Conservation (phyloP, 2,888 invertebrate species). For the Piscicola geometra region DNA sequence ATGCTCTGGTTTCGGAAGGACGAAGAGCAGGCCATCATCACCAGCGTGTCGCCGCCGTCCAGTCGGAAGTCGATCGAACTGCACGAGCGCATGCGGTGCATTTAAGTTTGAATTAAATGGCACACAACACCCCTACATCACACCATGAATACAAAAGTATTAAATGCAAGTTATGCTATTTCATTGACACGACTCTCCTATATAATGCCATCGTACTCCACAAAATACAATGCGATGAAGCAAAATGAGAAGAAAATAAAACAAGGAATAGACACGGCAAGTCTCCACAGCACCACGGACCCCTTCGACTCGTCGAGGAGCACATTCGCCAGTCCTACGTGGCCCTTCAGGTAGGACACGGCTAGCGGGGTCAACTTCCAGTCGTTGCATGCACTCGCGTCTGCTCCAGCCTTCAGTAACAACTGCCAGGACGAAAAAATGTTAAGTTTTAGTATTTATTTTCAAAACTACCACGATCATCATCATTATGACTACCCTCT, state of each 20-base stretch:
- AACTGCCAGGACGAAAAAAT: conserved; percentile 45
- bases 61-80: conserved; percentile 53
- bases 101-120: no score
- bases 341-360: conserved; percentile 59
- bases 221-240: no score
- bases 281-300: background rate
- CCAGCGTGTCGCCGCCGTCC: conserved; percentile 53
- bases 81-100: no score
- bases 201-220: no score
- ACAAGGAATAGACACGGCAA: background rate
- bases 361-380: conserved; percentile 60
- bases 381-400: conserved; percentile 54
- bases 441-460: no score
- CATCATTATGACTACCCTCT: no score
- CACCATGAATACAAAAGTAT: no score
- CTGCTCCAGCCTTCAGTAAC: conserved; percentile 56
- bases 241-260: no score
- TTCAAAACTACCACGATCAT: no score
- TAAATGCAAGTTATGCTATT: no score
- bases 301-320: conserved; percentile 56
- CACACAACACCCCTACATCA: no score
- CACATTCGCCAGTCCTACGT: conserved; percentile 57
- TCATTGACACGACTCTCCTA: no score
- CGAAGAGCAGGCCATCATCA: conserved; percentile 53
- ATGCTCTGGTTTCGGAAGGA: conserved; percentile 48